A percentile compares a stretch with the other conserved stretches of the same genome.
phyloP scores from a whole-genome alignment of 1,140 invertebrate genomes.

The Epicauta chinensis region DNA sequence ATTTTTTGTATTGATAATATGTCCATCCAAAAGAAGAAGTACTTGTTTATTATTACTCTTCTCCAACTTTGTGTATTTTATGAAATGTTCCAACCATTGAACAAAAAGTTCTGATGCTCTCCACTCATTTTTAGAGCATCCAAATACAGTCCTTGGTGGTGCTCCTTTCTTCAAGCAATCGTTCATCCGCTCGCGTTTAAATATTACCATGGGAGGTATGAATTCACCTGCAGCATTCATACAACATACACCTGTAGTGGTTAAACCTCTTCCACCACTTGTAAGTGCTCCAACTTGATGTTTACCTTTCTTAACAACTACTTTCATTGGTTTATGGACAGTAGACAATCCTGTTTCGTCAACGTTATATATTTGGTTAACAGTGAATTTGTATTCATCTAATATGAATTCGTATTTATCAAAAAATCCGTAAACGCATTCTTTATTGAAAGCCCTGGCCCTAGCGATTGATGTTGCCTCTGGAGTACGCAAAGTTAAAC shows the following conservation, averaged over 20 bases:
- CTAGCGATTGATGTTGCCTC: constrained; percentile 43
- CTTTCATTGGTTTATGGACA: too few relatives aligned
- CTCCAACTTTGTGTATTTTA: constrained; percentile 21
- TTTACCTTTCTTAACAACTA: constrained; percentile 28
- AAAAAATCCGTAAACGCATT: constrained; percentile 37
- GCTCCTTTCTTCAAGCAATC: constrained; percentile 8
- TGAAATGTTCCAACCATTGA: constrained; percentile 19
- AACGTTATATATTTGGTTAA: constrained; percentile 30
- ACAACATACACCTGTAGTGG: constrained; percentile 3
- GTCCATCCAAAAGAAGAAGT: constrained; percentile 41
- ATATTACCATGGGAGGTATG: constrained; percentile 12
- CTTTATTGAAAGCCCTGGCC: constrained; percentile 45
- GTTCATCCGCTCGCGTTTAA: constrained; percentile 4
- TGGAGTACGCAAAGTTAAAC: constrained; percentile 40
- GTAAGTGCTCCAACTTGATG: constrained; percentile 9
- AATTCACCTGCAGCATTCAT: constrained; percentile 14
- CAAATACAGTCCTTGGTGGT: constrained; percentile 9
- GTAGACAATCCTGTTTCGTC: constrained; percentile 25
- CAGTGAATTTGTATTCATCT: constrained; percentile 26
- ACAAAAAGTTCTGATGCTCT: constrained; percentile 16
- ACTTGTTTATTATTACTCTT: constrained; percentile 24
- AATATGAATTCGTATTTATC: constrained; percentile 32
- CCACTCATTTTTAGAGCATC: constrained; percentile 14
- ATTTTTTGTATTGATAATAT: constrained; percentile 32
- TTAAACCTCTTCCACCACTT: constrained; percentile 8